These are phyloP conservation scores for Campoplex nolae DNA, from an alignment of 2,888 invertebrate species.

Conservation along the genomic window DNA sequence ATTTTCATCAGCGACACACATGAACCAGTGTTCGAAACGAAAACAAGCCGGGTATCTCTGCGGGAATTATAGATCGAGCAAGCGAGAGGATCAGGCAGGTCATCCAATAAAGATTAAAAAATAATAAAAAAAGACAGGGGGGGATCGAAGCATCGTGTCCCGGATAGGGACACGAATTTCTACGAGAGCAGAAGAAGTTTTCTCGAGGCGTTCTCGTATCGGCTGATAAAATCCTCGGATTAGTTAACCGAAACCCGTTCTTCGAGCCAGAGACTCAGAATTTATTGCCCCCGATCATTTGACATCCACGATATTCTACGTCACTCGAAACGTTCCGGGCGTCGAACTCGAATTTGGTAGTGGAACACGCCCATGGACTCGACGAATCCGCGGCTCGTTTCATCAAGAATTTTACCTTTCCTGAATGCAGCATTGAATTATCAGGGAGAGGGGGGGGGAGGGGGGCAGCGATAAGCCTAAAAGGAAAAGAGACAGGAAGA, in stretches of 20 bases:
- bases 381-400: constrained; percentile 71
- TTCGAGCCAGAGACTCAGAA: no score
- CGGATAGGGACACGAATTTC: neutral
- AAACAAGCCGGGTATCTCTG: neutral
- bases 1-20: neutral
- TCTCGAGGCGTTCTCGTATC: neutral
- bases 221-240: neutral
- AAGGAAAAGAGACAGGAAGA: neutral
- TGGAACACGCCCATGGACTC: constrained; percentile 66
- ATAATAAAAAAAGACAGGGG: neutral
- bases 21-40: neutral
- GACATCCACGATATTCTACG: constrained; percentile 17
- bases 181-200: neutral
- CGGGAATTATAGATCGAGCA: neutral
- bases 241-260: neutral
- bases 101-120: neutral
- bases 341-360: neutral
- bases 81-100: neutral
- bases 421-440: no score
- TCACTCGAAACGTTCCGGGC: constrained; percentile 21
- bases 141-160: constrained; percentile 12
- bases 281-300: neutral
- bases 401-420: no score
- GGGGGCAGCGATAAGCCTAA: no score
- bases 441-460: no score